These are phyloP conservation scores for Plodia interpunctella DNA, from an alignment of 1,140 invertebrate genomes.

Conservation along the genomic window DNA sequence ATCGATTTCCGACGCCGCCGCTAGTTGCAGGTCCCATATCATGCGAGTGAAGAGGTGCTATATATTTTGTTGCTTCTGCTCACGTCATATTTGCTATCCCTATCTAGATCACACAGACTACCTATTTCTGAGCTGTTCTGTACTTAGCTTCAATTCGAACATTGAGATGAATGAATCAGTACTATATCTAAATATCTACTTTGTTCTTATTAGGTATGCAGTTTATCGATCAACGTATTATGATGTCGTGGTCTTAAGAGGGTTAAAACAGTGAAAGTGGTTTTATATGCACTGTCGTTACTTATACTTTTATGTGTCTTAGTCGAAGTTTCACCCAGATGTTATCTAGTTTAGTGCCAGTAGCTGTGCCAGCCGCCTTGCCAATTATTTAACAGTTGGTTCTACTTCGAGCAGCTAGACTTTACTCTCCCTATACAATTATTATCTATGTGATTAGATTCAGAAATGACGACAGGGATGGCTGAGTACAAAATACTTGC, in stretches of 20 bases:
- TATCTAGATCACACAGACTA: neutral
- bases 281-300: conserved; percentile 33
- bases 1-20: conserved; percentile 35
- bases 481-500: neutral
- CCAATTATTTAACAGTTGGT: conserved; percentile 34
- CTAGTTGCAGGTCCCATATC: conserved; percentile 15
- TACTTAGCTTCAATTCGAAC: neutral
- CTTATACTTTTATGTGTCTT: conserved; percentile 34
- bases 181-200: neutral
- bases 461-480: conserved; percentile 19
- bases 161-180: conserved; percentile 3
- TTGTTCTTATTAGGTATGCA: no score
- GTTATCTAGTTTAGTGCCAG: conserved; percentile 41
- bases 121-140: neutral
- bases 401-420: conserved; percentile 30
- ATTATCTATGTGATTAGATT: conserved; percentile 23
- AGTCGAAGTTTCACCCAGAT: conserved; percentile 53
- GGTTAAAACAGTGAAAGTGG: conserved; percentile 50
- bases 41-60: neutral
- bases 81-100: neutral
- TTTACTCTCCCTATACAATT: conserved; percentile 37
- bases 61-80: neutral
- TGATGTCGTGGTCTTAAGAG: conserved; percentile 15
- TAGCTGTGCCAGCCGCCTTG: conserved; percentile 42
- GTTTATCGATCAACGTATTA: conserved; percentile 8